Evolutionary conservation across 2,888 invertebrate species (phyloP), one percentile per base, ranked within the genome.

Genomic region (Oconnorella tubifera): DNA sequence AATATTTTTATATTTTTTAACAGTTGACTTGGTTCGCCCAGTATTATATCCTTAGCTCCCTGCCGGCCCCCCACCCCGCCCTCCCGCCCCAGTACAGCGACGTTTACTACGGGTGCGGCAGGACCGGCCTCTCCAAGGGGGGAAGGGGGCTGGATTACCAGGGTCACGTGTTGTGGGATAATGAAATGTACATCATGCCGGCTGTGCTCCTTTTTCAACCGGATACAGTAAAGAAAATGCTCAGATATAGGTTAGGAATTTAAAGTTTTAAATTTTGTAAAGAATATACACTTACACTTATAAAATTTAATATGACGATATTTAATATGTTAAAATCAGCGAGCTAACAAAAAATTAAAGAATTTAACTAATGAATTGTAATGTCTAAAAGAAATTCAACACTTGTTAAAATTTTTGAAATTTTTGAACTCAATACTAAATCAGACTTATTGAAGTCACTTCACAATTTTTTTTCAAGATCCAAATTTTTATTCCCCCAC

Each of bases 151-250:
- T 59, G 14, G 71, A 74, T 53, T 71, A 70, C 48, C 66, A 65
- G 48, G 76, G 76, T 23, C 75, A 75, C 64, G 71, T 76, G 27
- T 69, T 75, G 62, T 76, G 75, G 75, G 76, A 76, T 63, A 71
- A 66, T 61, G 76, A 76, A 62, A 68, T 72, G 33, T 76, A 75
- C 70, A 72, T 76, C 63, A 65, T 73, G 58, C 76, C 76, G 6
- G 69, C 74, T 1, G 64, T 76, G 29, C 56, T 76, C 2, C 68
- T 71, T 51, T 69, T 76, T 59, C 70, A 73, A 31, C 75, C 75
- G 1, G 63, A 68, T 14, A 49, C 69, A n/a, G 75, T 72, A 28
- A 73, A 71, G 58, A 56, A 66, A 28, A 60, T 74, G 63, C 57
- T 76, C 27, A 55, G 69, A 27, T 73, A 72, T 61, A 64, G 74